Conservation (phyloP, 1,140 invertebrate species). For the Dinoponera quadriceps region DNA sequence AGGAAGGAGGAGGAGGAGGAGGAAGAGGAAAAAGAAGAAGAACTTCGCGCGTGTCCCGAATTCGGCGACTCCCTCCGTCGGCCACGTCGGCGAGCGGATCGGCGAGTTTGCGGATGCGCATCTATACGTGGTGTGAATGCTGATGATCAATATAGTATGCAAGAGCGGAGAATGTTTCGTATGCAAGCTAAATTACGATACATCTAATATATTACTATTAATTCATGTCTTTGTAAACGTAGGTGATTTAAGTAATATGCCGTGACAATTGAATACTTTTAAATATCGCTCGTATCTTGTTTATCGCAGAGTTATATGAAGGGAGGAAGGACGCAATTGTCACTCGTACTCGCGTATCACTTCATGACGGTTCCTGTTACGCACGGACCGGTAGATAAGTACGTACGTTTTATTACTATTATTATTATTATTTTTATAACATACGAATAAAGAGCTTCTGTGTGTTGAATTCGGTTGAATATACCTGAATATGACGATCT, state of each 20-base stretch:
- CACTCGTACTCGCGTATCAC: constrained; percentile 5
- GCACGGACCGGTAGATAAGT: constrained; percentile 16
- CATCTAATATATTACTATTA: constrained; percentile 73
- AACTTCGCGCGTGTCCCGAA: constrained; percentile 51
- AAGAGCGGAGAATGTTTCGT: constrained; percentile 72
- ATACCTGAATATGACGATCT: constrained; percentile 6
- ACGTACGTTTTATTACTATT: constrained; percentile 46
- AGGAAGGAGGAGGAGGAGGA: too few relatives aligned
- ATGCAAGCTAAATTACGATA: constrained; percentile 75
- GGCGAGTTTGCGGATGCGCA: constrained; percentile 55
- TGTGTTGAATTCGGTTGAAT: constrained; percentile 29
- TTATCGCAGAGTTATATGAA: constrained; percentile 67
- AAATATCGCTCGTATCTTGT: constrained; percentile 68
- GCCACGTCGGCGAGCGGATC: constrained; percentile 45
- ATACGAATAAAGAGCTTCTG: constrained; percentile 29
- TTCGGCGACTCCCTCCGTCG: constrained; percentile 41
- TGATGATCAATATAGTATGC: constrained; percentile 70
- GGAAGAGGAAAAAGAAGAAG: constrained; percentile 6
- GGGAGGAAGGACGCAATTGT: neutral
- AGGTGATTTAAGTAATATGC: constrained; percentile 73
- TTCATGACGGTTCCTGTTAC: constrained; percentile 13
- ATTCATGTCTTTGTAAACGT: constrained; percentile 74
- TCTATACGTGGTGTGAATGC: constrained; percentile 74
- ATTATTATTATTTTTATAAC: constrained; percentile 39
- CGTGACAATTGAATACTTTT: constrained; percentile 59